Evolutionary conservation across 2,888 invertebrate genomes (phyloP), one percentile per base, ranked within the genome.

Genomic region (Orgyia antiqua): DNA sequence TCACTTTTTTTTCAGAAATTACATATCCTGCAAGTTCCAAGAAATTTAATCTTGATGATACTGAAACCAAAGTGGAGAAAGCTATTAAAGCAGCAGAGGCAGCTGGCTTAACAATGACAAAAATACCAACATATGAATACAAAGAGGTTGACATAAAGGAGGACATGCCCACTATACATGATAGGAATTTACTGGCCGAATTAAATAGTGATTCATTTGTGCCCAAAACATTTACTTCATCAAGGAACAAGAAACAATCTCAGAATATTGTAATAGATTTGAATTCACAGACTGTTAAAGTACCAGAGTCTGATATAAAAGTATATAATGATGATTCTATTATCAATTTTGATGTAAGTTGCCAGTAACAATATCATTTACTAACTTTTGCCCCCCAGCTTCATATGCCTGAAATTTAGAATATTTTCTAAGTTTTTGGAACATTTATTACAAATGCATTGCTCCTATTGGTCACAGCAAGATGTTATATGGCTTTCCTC

Each of bases 181-280:
- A 89, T 42, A 73, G 77, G 34, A 88, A 90, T 46, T 71, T 91
- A 5, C 58, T 93, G n/a, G 90, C 90, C 1, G 91, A 92, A 56
- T 88, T 93, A 21, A 93, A 94, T 53, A 88, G 87, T 38, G 92
- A 93, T 38, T 84, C 87, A 8, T 94, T 93, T 68, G 80, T 88
- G 6, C 91, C 88, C 1, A 90, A 89, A 43, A 40, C 87, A 1
- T 90, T 90, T 42, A 88, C 88, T 1, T 88, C 90, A 0, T 87
- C 88, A 17, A 83, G 76, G 45, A 89, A 71, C 46, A 90, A 92
- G 43, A 92, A 90, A 46, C 86, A 89, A 19, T 79, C 89, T 2
- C 89, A 90, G 47, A 92, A 90, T 60, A 92, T 93, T 47, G 89
- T 93, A 1, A 93, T 93, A 39, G 93, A 94, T 59, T 87, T 93